Evolutionary conservation across 2,888 invertebrate species (phyloP).

Genomic region (Lepidocyrtoides sp.): DNA sequence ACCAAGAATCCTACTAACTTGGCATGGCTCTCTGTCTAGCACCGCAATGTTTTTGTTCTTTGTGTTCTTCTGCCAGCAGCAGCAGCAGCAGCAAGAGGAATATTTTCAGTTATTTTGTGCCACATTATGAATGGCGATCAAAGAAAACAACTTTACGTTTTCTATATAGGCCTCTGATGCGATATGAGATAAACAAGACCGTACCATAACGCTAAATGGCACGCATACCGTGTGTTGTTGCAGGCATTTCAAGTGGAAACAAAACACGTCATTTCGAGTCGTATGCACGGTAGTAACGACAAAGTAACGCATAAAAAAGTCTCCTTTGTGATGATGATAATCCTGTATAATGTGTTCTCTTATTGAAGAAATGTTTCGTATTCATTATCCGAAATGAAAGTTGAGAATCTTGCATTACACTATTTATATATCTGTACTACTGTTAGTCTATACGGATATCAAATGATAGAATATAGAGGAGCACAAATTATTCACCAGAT

Average conservation of each 20-base stretch:
- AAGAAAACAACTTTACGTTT: constrained; percentile 1
- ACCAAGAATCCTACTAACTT: not conserved
- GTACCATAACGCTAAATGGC: not conserved
- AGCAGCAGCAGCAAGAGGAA: too few relatives aligned
- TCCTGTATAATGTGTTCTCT: not conserved
- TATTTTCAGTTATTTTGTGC: not conserved
- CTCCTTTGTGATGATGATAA: not conserved
- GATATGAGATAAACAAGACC: not conserved
- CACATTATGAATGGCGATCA: not conserved
- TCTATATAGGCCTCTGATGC: not conserved
- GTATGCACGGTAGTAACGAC: not conserved
- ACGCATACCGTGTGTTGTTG: constrained; percentile 9
- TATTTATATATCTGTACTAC: too few relatives aligned
- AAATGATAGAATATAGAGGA: too few relatives aligned
- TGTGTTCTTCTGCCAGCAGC: not conserved
- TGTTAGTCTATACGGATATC: too few relatives aligned
- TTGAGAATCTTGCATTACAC: too few relatives aligned
- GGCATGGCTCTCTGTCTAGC: constrained; percentile 8
- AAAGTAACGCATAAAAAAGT: not conserved
- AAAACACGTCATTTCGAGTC: not conserved
- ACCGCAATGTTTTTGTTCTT: constrained; percentile 34
- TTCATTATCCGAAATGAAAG: not conserved
- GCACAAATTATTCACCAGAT: not conserved
- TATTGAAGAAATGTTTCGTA: not conserved
- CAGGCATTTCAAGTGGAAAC: not conserved